Conservation (phyloP, 2,113 vertebrate genomes). For the Nyctibius bracteatus region DNA sequence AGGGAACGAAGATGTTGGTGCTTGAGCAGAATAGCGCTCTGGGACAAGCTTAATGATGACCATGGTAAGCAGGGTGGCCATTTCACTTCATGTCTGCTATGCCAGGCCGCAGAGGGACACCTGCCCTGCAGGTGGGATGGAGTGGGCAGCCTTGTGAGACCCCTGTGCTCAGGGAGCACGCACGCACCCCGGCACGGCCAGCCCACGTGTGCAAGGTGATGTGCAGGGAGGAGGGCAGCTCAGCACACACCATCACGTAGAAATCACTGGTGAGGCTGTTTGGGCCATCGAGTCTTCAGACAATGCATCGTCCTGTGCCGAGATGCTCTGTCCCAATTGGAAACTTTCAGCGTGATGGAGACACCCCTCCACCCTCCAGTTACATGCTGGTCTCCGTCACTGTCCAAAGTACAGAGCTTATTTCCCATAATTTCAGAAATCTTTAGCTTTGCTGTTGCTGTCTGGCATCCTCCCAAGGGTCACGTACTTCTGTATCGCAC, state of each 20-base stretch:
- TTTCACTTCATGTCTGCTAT: background rate
- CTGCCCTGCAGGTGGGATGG: background rate
- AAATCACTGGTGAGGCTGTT: background rate
- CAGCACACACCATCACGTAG: background rate
- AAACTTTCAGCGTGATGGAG: background rate
- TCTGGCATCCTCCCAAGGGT: background rate
- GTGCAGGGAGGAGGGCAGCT: background rate
- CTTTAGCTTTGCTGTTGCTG: background rate
- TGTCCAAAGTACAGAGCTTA: background rate
- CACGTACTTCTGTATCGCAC: background rate
- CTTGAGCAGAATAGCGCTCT: background rate
- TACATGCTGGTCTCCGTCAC: background rate
- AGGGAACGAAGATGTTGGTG: background rate
- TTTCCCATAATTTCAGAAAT: background rate
- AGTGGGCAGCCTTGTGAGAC: background rate
- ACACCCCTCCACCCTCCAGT: background rate
- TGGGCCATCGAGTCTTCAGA: background rate
- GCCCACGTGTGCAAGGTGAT: background rate
- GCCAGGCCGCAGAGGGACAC: background rate
- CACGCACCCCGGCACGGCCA: rapidly evolving
- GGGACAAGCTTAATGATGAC: background rate
- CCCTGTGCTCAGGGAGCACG: background rate
- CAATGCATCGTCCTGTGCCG: rapidly evolving
- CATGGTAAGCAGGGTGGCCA: background rate
- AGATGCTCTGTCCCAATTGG: background rate